phyloP scores from a whole-genome alignment of 2,888 invertebrate species.

The Megastigmus dorsalis region DNA sequence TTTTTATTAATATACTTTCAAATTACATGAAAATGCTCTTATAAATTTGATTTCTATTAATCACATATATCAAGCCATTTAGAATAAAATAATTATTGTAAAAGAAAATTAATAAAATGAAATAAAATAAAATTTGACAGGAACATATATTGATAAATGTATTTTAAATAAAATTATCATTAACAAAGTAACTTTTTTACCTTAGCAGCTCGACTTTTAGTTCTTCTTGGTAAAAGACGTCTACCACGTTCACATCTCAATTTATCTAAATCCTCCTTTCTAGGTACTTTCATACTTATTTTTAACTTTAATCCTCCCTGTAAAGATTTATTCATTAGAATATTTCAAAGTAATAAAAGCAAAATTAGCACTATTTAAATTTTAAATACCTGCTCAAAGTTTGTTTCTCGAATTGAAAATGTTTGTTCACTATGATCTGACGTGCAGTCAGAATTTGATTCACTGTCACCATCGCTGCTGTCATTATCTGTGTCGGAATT shows the following conservation, averaged over 20 bases:
- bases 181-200: slow-evolving; percentile 56
- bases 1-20: slow-evolving; percentile 7
- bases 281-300: slow-evolving; percentile 75
- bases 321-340: slow-evolving; percentile 39
- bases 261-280: slow-evolving; percentile 70
- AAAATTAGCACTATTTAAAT: not conserved
- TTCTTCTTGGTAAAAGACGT: slow-evolving; percentile 62
- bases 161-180: not conserved
- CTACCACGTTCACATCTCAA: slow-evolving; percentile 65
- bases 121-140: no score
- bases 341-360: slow-evolving; percentile 1
- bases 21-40: no score
- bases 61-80: no score
- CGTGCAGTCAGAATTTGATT: slow-evolving; percentile 75
- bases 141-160: no score
- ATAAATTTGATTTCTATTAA: no score
- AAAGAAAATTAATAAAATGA: not conserved
- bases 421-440: slow-evolving; percentile 74
- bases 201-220: slow-evolving; percentile 66
- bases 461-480: slow-evolving; percentile 71
- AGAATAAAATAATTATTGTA: not conserved
- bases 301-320: slow-evolving; percentile 76
- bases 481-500: slow-evolving; percentile 72
- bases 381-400: slow-evolving; percentile 74
- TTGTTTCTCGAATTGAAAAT: slow-evolving; percentile 75